These are phyloP conservation scores for Meloidogyne exigua DNA, from an alignment of 1,140 invertebrate genomes.

Conservation along the genomic window DNA sequence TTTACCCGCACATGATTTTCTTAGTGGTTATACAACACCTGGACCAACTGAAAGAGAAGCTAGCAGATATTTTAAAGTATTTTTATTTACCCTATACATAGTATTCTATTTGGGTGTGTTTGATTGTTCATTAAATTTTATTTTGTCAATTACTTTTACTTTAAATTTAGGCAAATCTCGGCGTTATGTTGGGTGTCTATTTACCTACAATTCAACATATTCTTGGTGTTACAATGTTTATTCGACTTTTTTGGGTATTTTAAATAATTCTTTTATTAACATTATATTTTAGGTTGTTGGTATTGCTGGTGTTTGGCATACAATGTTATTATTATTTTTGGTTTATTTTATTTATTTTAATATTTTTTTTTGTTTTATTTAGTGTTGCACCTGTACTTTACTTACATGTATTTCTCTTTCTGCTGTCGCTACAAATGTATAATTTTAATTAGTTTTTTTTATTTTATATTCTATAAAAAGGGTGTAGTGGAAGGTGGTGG, in stretches of 20 bases:
- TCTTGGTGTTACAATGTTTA: constrained; percentile 74
- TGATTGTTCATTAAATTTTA: too few relatives aligned
- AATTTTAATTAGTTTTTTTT: too few relatives aligned
- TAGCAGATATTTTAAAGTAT: constrained; percentile 18
- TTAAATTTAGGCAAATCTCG: constrained; percentile 70
- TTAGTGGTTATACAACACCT: constrained; percentile 21
- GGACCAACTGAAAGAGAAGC: constrained; percentile 21
- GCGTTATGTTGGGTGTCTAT: constrained; percentile 94
- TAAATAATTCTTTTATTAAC: too few relatives aligned
- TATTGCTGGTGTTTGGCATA: constrained; percentile 86
- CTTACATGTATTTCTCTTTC: constrained; percentile 97
- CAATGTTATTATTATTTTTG: constrained; percentile 56
- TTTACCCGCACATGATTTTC: constrained; percentile 21
- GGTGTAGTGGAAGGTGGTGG: constrained; percentile 86
- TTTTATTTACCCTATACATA: too few relatives aligned
- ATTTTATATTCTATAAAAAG: too few relatives aligned
- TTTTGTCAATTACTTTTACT: too few relatives aligned
- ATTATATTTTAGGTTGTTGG: constrained; percentile 85
- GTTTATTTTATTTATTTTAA: too few relatives aligned
- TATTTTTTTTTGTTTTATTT: too few relatives aligned
- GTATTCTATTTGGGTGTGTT: not conserved
- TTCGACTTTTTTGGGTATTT: constrained; percentile 77
- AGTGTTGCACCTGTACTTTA: constrained; percentile 71
- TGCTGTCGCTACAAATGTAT: constrained; percentile 89
- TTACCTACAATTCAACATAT: constrained; percentile 99